Evolutionary conservation across 2,113 vertebrate genomes (phyloP), one percentile per base, ranked within the genome.

Genomic region (Gallinago paraguaiae): DNA sequence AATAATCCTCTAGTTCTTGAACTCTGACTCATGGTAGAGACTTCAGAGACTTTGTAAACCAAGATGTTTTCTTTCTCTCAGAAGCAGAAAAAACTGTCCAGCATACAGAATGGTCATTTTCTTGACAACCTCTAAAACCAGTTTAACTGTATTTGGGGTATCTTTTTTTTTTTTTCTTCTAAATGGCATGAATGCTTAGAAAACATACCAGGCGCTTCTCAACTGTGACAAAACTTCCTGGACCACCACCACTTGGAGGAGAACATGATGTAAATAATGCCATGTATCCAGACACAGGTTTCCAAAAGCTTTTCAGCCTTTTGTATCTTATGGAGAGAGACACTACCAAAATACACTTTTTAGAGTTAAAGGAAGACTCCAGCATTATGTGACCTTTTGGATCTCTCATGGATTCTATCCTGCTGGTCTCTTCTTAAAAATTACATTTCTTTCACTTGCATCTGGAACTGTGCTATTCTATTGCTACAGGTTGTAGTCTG

Each of bases 401-500:
- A 2, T 69, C 10, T 65, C 9, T 45, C 39, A 41, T 54, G 41
- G 82, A 37, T 80, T 83, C 53, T 68, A 4, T 37, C 33, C 13
- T 31, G 16, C 24, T 41, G 28, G 16, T 87, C 30, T 78, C 54
- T 28, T 76, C 45, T 53, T 68, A 64, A 53, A 53, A 74, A 59
- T 48, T 15, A 1, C 0, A 0, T 60, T 65, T 70, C 50, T 22
- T 41, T 39, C 0, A 0, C 46, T 48, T 59, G 31, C 6, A 41
- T 48, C 30, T 86, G 48, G 30, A 65, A 39, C 46, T 0, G 0
- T 25, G 41, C 4, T 39, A 1, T 54, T 64, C 41, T n/a, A n/a
- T n/a, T n/a, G n/a, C n/a, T n/a, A 19, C 23, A 24, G 5, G 14
- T 24, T 1, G 1, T 27, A 53, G 43, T 20, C 37, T 35, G 72